phyloP scores from a whole-genome alignment of 2,888 invertebrate species.

The Cephus runcator region DNA sequence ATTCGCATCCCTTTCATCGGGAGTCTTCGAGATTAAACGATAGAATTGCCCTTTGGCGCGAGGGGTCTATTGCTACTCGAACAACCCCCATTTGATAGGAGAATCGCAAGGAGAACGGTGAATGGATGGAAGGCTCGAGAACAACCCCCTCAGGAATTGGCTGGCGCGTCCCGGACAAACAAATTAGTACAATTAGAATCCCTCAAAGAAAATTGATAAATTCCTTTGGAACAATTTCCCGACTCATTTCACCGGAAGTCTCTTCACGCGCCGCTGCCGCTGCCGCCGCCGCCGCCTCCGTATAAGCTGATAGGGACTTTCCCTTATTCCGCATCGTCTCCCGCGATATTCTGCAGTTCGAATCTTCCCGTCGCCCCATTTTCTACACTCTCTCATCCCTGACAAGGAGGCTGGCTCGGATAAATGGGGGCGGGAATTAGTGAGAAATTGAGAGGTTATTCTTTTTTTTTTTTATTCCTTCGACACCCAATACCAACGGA shows the following conservation, averaged over 20 bases:
- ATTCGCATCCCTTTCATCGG: slow-evolving; percentile 27
- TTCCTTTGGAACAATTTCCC: slow-evolving; percentile 64
- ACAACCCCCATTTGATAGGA: not conserved
- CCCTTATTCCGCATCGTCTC: slow-evolving; percentile 21
- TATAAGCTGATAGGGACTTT: not conserved
- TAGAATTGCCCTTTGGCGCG: slow-evolving; percentile 48
- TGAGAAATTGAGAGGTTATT: slow-evolving; percentile 51
- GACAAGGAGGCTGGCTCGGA: slow-evolving; percentile 30
- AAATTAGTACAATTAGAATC: slow-evolving; percentile 66
- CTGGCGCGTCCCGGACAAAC: slow-evolving; percentile 46
- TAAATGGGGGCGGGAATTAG: slow-evolving; percentile 48
- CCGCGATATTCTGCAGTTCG: not conserved
- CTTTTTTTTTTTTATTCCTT: slow-evolving; percentile 33
- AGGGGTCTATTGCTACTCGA: not conserved
- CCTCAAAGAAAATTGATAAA: slow-evolving; percentile 66
- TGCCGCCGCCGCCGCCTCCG: not conserved
- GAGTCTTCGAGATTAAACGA: slow-evolving; percentile 59
- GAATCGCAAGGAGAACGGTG: not conserved
- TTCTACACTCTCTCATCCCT: slow-evolving; percentile 8
- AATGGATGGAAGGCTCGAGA: not conserved
- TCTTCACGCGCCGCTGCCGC: not conserved
- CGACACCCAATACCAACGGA: not conserved
- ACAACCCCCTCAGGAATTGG: not conserved
- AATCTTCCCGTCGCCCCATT: not conserved
- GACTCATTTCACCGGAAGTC: slow-evolving; percentile 60